phyloP scores from a whole-genome alignment of 2,113 vertebrate species.

The Parotia lawesii region DNA sequence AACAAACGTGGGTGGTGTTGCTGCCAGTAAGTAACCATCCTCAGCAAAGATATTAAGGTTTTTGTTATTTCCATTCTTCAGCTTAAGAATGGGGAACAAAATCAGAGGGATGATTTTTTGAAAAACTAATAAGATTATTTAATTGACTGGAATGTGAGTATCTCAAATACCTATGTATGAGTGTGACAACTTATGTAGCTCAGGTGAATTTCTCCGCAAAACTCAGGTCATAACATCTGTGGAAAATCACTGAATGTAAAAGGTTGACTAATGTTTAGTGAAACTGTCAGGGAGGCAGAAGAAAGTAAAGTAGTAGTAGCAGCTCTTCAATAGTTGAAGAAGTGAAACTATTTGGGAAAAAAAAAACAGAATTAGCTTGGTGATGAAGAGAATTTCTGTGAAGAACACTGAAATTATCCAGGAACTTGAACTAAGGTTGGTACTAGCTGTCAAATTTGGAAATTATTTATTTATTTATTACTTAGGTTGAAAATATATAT shows the following conservation, averaged over 20 bases:
- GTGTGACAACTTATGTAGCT: background rate
- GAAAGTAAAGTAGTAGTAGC: background rate
- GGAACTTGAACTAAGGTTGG: background rate
- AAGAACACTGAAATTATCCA: background rate
- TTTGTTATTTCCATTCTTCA: background rate
- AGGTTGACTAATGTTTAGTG: background rate
- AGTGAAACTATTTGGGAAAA: background rate
- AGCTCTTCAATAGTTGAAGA: background rate
- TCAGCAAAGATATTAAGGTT: background rate
- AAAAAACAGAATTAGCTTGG: background rate
- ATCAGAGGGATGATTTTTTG: background rate
- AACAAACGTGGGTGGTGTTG: rapidly evolving
- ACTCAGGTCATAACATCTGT: background rate
- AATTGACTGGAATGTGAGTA: background rate
- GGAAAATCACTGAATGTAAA: background rate
- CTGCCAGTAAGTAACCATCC: background rate
- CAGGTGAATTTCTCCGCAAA: background rate
- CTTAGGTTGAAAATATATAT: background rate
- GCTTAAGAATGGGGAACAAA: background rate
- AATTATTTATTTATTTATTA: background rate
- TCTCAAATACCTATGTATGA: background rate
- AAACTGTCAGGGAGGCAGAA: background rate
- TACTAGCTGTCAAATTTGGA: background rate
- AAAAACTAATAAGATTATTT: background rate
- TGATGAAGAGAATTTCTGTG: background rate